Base-by-base conservation (phyloP, 2,113 vertebrate genomes). In the Meleagris gallopavo region DNA sequence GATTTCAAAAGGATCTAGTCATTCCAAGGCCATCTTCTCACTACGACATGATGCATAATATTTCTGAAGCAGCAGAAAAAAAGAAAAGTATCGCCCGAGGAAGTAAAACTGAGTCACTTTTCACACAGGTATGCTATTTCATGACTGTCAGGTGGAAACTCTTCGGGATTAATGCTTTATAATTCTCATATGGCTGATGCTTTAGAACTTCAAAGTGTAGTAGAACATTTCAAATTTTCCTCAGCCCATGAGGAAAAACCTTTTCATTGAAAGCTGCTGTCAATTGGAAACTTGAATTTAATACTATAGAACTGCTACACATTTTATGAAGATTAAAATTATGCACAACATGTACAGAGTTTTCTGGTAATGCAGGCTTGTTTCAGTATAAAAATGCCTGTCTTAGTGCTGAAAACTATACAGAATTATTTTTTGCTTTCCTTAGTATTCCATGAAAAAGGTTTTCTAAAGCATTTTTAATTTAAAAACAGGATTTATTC, bases 221-320 rank as follows among this genome's bases (percentile, higher is more conserved):
- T 94, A 98, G 97, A 98, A 97, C 96, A 97, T 98, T 98, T 97
- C 97, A 97, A 97, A 97, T 98, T 97, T 98, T 97, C 95, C 94
- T 94, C 92, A 96, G 97, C 96, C 97, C 97, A 98, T 97, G 97
- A 98, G 97, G 94, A 95, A 97, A 98, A 96, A 88, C 67, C 94
- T 96, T 95, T 97, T 96, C 97, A 97, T 93, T 97, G 97, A 97
- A 97, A 97, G 95, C 92, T 94, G 69, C 97, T 97, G 97, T 97
- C 96, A 98, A 95, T 58, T 97, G 91, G 91, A 97, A 97, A 96
- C 94, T 95, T 97, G 97, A 97, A 97, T 97, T 98, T 94, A 94
- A 96, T 96, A 93, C 94, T 87, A 96, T 94, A 97, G 60, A 97
- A 97, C 90, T 92, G 93, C 50, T 94, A 97, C 90, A 96, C 91